Percentiles rank a stretch among this genome's conserved stretches.
Conservation (phyloP, 2,113 vertebrate species). For the Cyprichromis sp. region DNA sequence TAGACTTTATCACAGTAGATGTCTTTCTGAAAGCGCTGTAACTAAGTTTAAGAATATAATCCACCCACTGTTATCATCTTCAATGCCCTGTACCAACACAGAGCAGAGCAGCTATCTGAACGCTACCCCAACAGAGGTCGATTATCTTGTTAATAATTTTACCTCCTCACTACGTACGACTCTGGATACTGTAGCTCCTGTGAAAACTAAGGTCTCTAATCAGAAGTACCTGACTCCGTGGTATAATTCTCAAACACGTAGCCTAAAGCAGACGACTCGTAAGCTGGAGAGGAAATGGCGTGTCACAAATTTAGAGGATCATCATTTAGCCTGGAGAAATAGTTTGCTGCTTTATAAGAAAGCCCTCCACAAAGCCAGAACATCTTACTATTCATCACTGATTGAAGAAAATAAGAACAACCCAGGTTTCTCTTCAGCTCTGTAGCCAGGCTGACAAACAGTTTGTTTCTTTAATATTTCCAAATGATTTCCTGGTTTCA, state of each 20-base stretch:
- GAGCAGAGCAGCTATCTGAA: not conserved
- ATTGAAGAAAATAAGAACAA: not conserved
- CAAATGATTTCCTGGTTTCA: not conserved
- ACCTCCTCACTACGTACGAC: not conserved
- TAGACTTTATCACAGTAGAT: rapidly evolving
- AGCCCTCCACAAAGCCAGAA: rapidly evolving
- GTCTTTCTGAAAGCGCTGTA: no score
- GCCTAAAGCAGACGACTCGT: rapidly evolving
- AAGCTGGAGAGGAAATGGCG: not conserved
- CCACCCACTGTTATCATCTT: no score
- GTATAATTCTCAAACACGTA: not conserved
- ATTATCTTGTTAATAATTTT: rapidly evolving
- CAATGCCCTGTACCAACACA: no score
- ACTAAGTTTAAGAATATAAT: no score
- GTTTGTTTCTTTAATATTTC: no score
- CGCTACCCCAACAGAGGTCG: rapidly evolving
- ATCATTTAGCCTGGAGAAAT: not conserved
- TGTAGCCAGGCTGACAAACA: not conserved
- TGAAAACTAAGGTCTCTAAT: not conserved
- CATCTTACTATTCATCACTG: rapidly evolving
- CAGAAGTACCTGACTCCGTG: not conserved
- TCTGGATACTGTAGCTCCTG: rapidly evolving
- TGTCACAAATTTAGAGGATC: not conserved
- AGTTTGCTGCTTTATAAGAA: not conserved
- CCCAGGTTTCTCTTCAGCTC: not conserved